These are phyloP conservation scores for Mylabris sibirica DNA, from an alignment of 2,888 invertebrate genomes.

Conservation along the genomic window DNA sequence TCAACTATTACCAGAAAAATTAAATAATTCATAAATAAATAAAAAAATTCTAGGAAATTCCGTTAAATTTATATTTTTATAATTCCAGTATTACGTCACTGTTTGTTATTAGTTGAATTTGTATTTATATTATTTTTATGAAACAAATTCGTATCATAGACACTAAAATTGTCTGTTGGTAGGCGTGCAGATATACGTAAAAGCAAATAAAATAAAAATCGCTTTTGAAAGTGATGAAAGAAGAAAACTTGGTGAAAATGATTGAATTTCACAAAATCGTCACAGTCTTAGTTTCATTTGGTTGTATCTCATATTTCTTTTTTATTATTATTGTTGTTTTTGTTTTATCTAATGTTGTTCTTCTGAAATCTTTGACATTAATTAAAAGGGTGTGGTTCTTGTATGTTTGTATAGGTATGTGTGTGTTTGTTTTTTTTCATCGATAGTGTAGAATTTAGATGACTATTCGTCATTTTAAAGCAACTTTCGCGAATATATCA, in stretches of 20 bases:
- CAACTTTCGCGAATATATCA: conserved; percentile 59
- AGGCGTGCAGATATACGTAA: background rate
- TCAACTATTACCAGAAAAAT: background rate
- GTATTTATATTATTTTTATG: background rate
- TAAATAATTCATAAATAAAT: background rate
- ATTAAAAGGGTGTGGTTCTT: conserved; percentile 57
- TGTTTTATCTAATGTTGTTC: background rate
- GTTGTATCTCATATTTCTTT: background rate
- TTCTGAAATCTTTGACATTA: conserved; percentile 45
- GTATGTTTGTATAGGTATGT: conserved; percentile 45
- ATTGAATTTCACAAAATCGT: conserved; percentile 42
- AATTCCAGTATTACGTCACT: background rate
- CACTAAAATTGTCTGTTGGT: background rate
- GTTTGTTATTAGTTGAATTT: background rate
- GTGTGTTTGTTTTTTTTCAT: conserved; percentile 11
- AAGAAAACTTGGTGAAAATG: conserved; percentile 48
- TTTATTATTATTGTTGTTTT: background rate
- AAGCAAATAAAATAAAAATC: conserved; percentile 27
- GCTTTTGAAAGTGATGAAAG: conserved; percentile 49
- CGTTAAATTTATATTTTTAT: background rate
- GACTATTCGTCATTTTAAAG: conserved; percentile 53
- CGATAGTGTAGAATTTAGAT: conserved; percentile 41
- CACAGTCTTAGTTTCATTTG: conserved; percentile 10
- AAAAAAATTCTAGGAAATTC: background rate
- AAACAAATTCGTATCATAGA: background rate